Evolutionary conservation across 2,888 invertebrate species (phyloP).

Genomic region (Melanophora roralis): DNA sequence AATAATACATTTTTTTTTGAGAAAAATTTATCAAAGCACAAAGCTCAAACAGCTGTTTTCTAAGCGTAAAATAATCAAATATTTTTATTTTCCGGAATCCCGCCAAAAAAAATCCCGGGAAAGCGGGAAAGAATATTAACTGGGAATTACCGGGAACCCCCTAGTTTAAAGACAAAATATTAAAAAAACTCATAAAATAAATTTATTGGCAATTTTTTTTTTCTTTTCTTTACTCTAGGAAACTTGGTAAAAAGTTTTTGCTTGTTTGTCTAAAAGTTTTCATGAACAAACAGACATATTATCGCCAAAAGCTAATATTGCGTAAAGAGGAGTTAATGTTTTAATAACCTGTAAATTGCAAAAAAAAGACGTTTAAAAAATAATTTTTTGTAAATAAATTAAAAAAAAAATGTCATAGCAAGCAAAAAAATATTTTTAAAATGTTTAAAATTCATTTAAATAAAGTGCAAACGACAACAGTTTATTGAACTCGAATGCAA

Average conservation of each 20-base stretch:
- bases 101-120: no score
- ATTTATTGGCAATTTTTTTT: background rate
- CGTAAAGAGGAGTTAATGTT: background rate
- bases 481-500: slow-evolving; percentile 50
- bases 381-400: background rate
- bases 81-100: no score
- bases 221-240: background rate
- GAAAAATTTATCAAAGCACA: no score
- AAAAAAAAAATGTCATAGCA: slow-evolving; percentile 13
- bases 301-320: slow-evolving; percentile 8
- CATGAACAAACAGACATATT: background rate
- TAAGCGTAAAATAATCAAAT: no score
- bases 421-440: background rate
- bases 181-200: slow-evolving; percentile 4
- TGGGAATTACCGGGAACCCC: no score
- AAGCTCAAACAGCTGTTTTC: no score
- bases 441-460: slow-evolving; percentile 23
- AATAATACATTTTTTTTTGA: no score
- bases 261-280: background rate
- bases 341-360: background rate
- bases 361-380: background rate
- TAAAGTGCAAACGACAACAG: slow-evolving; percentile 33
- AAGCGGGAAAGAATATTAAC: no score
- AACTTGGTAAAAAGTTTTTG: background rate
- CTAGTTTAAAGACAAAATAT: background rate